Evolutionary conservation across 2,113 vertebrate genomes (phyloP).

Genomic region (Tyrannus savana): DNA sequence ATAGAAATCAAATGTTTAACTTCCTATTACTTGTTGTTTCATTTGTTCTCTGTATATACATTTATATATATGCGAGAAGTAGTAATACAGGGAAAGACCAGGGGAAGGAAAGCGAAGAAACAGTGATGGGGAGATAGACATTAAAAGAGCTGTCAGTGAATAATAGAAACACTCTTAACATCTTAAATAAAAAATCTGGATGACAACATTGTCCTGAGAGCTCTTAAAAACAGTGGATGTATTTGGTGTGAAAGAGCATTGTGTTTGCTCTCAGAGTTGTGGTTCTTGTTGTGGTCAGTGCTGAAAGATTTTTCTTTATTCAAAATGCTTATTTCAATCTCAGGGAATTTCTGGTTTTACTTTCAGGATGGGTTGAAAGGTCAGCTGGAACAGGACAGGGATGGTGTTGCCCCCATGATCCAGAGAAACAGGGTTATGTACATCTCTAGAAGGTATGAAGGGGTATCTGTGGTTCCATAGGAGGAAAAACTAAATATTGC

Average conservation of each 20-base stretch:
- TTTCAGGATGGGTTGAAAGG: not conserved
- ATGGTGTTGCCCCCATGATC: not conserved
- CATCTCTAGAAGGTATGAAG: not conserved
- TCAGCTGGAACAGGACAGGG: not conserved
- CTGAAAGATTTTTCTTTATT: not conserved
- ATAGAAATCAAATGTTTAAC: not conserved
- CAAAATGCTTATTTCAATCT: not conserved
- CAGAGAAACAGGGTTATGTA: fast-evolving
- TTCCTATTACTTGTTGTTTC: not conserved
- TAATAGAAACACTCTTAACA: not conserved
- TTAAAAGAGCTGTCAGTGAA: not conserved
- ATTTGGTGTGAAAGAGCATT: not conserved
- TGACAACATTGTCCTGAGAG: not conserved
- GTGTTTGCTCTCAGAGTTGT: not conserved
- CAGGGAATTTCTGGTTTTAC: not conserved
- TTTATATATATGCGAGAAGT: not conserved
- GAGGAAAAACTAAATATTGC: not conserved
- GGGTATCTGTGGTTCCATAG: not conserved
- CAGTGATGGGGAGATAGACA: not conserved
- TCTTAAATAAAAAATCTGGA: not conserved
- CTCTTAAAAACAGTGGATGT: not conserved
- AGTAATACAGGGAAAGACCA: not conserved
- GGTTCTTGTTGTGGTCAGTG: not conserved
- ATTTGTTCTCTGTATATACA: not conserved
- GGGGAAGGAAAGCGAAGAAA: not conserved